Evolutionary conservation across 2,888 invertebrate genomes (phyloP).

Genomic region (Tenthredo distinguenda): DNA sequence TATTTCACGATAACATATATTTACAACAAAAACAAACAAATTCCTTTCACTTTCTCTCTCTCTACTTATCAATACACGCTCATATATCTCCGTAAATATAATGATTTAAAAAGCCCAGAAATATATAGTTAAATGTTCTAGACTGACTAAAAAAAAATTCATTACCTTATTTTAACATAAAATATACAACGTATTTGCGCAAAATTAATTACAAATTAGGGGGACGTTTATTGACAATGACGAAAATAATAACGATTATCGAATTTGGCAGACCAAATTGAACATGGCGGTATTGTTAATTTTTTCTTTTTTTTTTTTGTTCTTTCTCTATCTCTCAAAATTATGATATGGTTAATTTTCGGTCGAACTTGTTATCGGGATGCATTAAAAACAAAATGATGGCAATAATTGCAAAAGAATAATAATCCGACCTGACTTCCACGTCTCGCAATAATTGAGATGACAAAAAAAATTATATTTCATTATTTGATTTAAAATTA

Average conservation of each 20-base stretch:
- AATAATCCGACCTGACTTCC: background rate
- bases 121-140: background rate
- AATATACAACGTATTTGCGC: background rate
- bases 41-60: conserved; percentile 27
- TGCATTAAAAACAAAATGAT: background rate
- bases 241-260: conserved; percentile 25
- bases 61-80: conserved; percentile 22
- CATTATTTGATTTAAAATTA: background rate
- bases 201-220: background rate
- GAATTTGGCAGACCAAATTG: background rate
- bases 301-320: background rate
- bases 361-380: background rate
- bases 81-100: background rate
- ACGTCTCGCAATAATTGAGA: background rate
- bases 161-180: background rate
- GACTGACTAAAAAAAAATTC: background rate
- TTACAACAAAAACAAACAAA: background rate
- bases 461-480: background rate
- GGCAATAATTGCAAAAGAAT: background rate
- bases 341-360: background rate
- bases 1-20: background rate
- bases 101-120: background rate
- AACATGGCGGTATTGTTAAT: conserved; percentile 25
- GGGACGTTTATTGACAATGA: background rate
- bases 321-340: background rate